Evolutionary conservation across 1,140 invertebrate genomes (phyloP), one percentile per base, ranked within the genome.

Genomic region (Drosophila parabipectinata): DNA sequence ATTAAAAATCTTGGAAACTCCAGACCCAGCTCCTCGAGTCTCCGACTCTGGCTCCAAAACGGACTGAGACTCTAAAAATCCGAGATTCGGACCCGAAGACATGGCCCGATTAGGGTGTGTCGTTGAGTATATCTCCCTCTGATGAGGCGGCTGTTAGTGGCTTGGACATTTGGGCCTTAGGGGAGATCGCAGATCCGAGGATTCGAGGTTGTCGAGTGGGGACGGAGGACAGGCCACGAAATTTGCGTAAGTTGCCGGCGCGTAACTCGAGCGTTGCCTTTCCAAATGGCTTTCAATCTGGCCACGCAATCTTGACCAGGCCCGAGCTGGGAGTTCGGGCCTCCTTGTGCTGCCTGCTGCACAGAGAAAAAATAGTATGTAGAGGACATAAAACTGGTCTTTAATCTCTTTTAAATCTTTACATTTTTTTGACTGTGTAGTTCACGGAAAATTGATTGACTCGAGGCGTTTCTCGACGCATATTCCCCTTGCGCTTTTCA

Each of bases 381-480:
- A 10, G 26, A 28, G 26, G 26, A 28, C 26, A 9, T 32, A 3
- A 32, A 37, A 37, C 10, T 10, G 3, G 10, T 37, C 10, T 44
- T 3, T 44, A 15, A 44, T 15, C 14, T 44, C 41, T 2, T 9
- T 44, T 24, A 2, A 47, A 47, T 24, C 18, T 21, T 21, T 0
- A 51, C 2, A 24, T 32, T 9, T 57, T 44, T 12, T 41, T 52
- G 30, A 18, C 34, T 12, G 59, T 67, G 63, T 26, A 15, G 5
- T 10, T n/a, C 4, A 15, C 32, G 14, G 57, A 61, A 85, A 82
- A 85, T 88, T 88, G 82, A 88, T 87, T 87, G 82, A 88, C 82
- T 87, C 52, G 78, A 82, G 82, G 82, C 82, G 82, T 82, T 87
- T 87, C 74, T 61, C 78, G 85, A 87, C 82, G 82, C 82, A 87